A percentile compares a stretch with the other conserved stretches of the same genome.
These are phyloP conservation scores for Campylomormyrus tamandua DNA, from an alignment of 2,113 vertebrate genomes.

Conservation along the genomic window DNA sequence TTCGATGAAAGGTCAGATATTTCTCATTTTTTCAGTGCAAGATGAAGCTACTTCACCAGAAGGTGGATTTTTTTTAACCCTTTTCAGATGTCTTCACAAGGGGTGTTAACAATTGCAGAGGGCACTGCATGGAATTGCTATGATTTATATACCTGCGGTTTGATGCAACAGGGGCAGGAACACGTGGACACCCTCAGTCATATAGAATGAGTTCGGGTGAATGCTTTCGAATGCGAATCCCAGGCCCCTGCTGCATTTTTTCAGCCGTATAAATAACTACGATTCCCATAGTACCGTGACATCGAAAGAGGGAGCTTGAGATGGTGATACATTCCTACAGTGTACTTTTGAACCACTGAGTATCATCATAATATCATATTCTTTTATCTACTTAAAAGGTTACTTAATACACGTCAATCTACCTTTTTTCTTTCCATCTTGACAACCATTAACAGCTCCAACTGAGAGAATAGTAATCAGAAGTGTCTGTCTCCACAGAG, in stretches of 20 bases:
- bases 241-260: neutral
- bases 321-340: neutral
- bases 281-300: neutral
- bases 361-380: neutral
- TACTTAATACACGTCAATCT: neutral
- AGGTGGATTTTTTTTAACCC: no score
- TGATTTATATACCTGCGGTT: neutral
- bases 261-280: neutral
- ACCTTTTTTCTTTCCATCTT: neutral
- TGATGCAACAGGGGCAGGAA: neutral
- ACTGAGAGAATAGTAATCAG: no score
- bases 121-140: neutral
- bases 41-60: no score
- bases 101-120: no score
- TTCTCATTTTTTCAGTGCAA: no score
- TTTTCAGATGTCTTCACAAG: no score
- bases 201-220: neutral
- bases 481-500: no score
- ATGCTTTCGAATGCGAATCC: neutral
- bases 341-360: neutral
- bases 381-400: neutral
- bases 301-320: neutral
- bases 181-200: neutral
- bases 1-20: no score
- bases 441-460: neutral